Evolutionary conservation across 2,113 vertebrate genomes (phyloP).

Genomic region (Podocnemis expansa): DNA sequence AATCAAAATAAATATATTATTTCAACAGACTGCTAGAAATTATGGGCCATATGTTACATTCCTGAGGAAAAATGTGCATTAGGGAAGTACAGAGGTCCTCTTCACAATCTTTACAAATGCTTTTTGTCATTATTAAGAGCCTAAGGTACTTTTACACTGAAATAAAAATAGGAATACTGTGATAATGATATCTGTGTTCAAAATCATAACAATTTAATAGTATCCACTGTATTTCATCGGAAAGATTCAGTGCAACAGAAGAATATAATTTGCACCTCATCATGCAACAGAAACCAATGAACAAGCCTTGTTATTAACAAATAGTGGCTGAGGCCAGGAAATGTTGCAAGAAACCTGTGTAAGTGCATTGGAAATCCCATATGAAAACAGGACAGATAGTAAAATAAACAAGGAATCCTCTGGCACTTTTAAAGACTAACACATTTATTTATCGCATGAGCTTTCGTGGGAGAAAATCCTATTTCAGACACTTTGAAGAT

Average conservation of each 20-base stretch:
- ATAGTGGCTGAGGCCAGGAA: not conserved
- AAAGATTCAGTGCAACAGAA: not conserved
- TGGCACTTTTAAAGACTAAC: too few species aligned
- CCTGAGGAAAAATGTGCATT: not conserved
- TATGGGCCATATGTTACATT: not conserved
- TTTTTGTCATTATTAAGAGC: slow-evolving; percentile 20
- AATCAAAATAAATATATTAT: slow-evolving; percentile 2
- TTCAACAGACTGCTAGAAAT: slow-evolving; percentile 3
- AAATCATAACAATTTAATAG: not conserved
- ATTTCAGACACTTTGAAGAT: too few species aligned
- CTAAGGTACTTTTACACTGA: not conserved
- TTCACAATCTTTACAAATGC: slow-evolving; percentile 11
- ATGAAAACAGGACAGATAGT: not conserved
- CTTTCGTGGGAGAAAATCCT: too few species aligned
- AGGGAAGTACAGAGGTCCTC: slow-evolving; percentile 1
- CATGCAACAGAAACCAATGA: not conserved
- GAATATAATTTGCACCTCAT: not conserved
- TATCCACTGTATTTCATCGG: not conserved
- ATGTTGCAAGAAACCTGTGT: not conserved
- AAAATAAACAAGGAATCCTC: too few species aligned
- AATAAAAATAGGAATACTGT: not conserved
- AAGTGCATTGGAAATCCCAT: not conserved
- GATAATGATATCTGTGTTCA: not conserved
- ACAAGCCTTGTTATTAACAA: not conserved
- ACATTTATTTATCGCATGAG: too few species aligned